These are phyloP conservation scores for Sinelater perroti DNA, from an alignment of 2,888 invertebrate species.

Conservation along the genomic window DNA sequence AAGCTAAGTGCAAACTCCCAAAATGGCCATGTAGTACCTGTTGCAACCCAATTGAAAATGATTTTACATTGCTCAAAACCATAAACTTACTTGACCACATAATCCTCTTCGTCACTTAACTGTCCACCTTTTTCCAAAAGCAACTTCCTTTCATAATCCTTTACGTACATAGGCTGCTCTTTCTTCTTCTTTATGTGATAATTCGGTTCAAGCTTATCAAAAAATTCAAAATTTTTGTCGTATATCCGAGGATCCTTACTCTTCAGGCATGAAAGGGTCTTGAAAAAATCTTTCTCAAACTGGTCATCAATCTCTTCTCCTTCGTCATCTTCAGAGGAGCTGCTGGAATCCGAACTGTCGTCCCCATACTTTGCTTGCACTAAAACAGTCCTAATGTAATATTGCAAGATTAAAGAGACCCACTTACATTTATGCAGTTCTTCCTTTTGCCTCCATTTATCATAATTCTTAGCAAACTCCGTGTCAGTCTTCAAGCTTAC, in stretches of 20 bases:
- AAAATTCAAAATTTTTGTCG: slow-evolving; percentile 77
- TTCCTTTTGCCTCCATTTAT: slow-evolving; percentile 85
- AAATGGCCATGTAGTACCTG: too few species aligned
- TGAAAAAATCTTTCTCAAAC: slow-evolving; percentile 86
- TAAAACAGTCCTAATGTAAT: too few species aligned
- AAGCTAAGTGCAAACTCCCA: too few species aligned
- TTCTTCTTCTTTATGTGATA: slow-evolving; percentile 41
- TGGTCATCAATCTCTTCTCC: slow-evolving; percentile 69
- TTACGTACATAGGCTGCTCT: slow-evolving; percentile 71
- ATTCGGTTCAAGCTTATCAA: slow-evolving; percentile 56
- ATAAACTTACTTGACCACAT: too few species aligned
- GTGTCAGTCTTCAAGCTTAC: slow-evolving; percentile 74
- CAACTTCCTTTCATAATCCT: slow-evolving; percentile 82
- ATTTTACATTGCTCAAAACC: too few species aligned
- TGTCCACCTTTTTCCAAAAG: slow-evolving; percentile 74
- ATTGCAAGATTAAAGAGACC: too few species aligned
- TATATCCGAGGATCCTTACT: slow-evolving; percentile 91
- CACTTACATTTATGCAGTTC: slow-evolving; percentile 80
- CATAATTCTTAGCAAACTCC: slow-evolving; percentile 85
- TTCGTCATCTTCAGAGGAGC: slow-evolving; percentile 71
- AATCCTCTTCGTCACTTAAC: slow-evolving; percentile 59
- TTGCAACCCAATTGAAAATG: too few species aligned
- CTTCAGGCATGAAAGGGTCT: slow-evolving; percentile 85
- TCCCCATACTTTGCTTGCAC: slow-evolving; percentile 80
- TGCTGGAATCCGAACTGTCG: slow-evolving; percentile 59